Evolutionary conservation across 2,113 vertebrate genomes (phyloP), one percentile per base, ranked within the genome.

Genomic region (Oryzias woworae): DNA sequence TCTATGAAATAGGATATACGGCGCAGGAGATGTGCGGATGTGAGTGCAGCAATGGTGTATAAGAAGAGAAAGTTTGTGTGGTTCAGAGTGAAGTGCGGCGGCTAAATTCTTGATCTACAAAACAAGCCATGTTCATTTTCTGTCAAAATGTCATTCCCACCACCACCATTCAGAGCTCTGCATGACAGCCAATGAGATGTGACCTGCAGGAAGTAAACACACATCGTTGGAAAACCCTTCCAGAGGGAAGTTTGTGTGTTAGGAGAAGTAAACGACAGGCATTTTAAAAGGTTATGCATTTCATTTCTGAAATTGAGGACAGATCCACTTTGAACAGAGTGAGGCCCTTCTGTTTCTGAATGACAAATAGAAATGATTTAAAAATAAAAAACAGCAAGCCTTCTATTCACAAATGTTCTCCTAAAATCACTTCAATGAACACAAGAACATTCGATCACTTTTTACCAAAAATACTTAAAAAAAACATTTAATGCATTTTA

Each of bases 211-310:
- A 51, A 0, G 4, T n/a, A 64, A 58, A 71, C 47, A 57, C 51
- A 42, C 16, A 54, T 55, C 8, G 28, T 66, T 4, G 31, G 28
- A 66, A 53, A 62, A 54, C 13, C 18, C 4, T 42, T 58, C 54
- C 13, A 61, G 16, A 13, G n/a, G 24, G 49, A 22, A 17, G 28
- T 53, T 54, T 1, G 2, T 2, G 22, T 53, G 58, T 46, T 16
- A 54, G 41, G 51, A 56, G 26, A 58, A 41, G 45, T 53, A 62
- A 62, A 36, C 28, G 49, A 66, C 62, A 64, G 50, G 12, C 46
- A 8, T 53, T 59, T 58, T 31, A 45, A 73, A 79, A 82, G 79
- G 68, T 77, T 77, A 47, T 10, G 4, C 10, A 1, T 57, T 61
- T 73, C 26, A 53, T 67, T 77, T 45, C 20, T 55, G 51, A 49